phyloP scores from a whole-genome alignment of 2,888 invertebrate species.

The Crepidodera aurea region DNA sequence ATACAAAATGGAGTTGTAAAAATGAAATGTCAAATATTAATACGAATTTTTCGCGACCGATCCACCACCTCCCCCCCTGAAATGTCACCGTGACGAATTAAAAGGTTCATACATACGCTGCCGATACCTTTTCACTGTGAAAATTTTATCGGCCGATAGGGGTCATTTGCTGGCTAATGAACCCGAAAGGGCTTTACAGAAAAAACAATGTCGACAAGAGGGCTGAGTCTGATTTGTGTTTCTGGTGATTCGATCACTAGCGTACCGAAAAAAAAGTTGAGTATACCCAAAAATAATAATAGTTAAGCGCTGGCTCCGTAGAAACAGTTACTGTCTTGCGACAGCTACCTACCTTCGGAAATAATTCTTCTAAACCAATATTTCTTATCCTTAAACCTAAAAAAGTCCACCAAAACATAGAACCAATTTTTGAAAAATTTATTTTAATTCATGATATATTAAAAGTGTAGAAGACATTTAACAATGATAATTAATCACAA shows the following conservation, averaged over 20 bases:
- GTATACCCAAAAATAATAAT: no score
- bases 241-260: neutral
- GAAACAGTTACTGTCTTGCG: no score
- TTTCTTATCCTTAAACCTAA: no score
- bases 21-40: conserved; percentile 35
- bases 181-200: conserved; percentile 36
- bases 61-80: conserved; percentile 21
- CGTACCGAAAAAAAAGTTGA: no score
- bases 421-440: no score
- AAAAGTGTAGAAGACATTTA: no score
- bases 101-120: conserved; percentile 43
- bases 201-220: neutral
- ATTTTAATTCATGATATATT: no score
- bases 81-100: conserved; percentile 46
- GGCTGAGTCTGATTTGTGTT: neutral
- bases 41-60: conserved; percentile 31
- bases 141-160: conserved; percentile 40
- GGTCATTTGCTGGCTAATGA: conserved; percentile 49
- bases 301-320: no score
- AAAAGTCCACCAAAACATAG: no score
- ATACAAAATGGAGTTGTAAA: conserved; percentile 1
- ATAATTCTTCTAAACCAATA: no score
- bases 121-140: conserved; percentile 37
- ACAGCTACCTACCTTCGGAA: no score
- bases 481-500: no score